These are phyloP conservation scores for Leucania comma DNA, from an alignment of 2,888 invertebrate species.

Conservation along the genomic window DNA sequence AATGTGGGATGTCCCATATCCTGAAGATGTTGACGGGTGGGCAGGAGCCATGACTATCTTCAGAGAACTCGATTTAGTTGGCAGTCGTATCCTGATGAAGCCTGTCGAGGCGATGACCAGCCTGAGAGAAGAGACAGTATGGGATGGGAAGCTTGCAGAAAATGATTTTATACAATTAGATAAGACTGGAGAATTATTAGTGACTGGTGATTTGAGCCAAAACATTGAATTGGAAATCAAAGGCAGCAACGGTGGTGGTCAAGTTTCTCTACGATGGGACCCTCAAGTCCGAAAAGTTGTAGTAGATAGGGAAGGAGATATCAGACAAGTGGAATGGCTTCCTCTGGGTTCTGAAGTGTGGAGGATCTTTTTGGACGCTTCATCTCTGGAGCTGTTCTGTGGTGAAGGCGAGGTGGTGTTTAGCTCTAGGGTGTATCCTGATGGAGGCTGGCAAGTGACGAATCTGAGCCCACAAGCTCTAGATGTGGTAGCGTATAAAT, in stretches of 20 bases:
- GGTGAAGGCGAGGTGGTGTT: slow-evolving; percentile 87
- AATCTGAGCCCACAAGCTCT: slow-evolving; percentile 78
- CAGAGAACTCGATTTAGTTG: slow-evolving; percentile 78
- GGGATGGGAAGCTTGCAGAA: slow-evolving; percentile 68
- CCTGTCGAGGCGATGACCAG: slow-evolving; percentile 77
- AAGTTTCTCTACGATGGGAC: slow-evolving; percentile 77
- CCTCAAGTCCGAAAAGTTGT: slow-evolving; percentile 75
- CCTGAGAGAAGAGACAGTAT: slow-evolving; percentile 72
- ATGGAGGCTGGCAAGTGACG: slow-evolving; percentile 80
- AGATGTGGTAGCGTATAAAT: slow-evolving; percentile 75
- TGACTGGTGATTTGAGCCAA: slow-evolving; percentile 73
- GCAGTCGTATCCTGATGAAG: slow-evolving; percentile 78
- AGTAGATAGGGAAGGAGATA: slow-evolving; percentile 79
- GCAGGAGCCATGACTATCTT: slow-evolving; percentile 84
- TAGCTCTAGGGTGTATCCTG: slow-evolving; percentile 82
- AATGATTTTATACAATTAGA: slow-evolving; percentile 70
- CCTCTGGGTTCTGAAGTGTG: slow-evolving; percentile 74
- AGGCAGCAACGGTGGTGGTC: slow-evolving; percentile 78
- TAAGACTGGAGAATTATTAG: slow-evolving; percentile 79
- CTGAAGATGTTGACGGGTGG: slow-evolving; percentile 86
- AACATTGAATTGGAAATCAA: slow-evolving; percentile 76
- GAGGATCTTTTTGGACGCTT: slow-evolving; percentile 84
- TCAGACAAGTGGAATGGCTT: slow-evolving; percentile 84
- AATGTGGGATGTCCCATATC: slow-evolving; percentile 84
- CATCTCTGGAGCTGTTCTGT: slow-evolving; percentile 86